These are phyloP conservation scores for Bombus sibiricus DNA, from an alignment of 1,140 invertebrate genomes.

Conservation along the genomic window DNA sequence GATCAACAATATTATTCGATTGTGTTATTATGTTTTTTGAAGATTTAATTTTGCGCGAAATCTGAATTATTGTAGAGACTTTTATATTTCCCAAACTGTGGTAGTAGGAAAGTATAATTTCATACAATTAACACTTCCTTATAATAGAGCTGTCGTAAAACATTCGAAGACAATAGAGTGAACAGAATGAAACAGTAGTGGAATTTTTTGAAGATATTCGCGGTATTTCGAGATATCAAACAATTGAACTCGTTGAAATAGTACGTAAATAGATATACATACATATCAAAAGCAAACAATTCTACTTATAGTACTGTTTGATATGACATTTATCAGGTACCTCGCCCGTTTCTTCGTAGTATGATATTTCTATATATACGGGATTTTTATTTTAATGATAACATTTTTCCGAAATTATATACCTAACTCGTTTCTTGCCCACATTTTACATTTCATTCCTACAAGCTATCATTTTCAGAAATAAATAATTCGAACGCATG, in stretches of 20 bases:
- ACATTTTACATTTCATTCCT: too few species aligned
- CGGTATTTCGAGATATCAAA: not conserved
- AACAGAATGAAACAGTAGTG: not conserved
- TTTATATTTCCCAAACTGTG: too few species aligned
- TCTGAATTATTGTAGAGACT: too few species aligned
- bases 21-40: too few species aligned
- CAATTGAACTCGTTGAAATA: not conserved
- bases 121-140: too few species aligned
- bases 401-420: not conserved
- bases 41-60: not conserved
- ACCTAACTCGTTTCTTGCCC: not conserved
- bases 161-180: not conserved
- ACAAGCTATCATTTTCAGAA: not conserved
- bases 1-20: not conserved
- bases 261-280: too few species aligned
- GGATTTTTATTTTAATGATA: too few species aligned
- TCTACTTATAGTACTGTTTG: not conserved
- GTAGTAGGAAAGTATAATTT: too few species aligned
- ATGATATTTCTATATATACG: too few species aligned
- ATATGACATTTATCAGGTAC: not conserved
- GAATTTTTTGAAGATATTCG: not conserved
- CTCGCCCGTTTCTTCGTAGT: not conserved
- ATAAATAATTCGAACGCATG: not conserved
- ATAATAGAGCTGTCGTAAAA: too few species aligned
- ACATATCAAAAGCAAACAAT: not conserved